phyloP scores from a whole-genome alignment of 1,140 invertebrate species.

The Euura saliciscinereae region DNA sequence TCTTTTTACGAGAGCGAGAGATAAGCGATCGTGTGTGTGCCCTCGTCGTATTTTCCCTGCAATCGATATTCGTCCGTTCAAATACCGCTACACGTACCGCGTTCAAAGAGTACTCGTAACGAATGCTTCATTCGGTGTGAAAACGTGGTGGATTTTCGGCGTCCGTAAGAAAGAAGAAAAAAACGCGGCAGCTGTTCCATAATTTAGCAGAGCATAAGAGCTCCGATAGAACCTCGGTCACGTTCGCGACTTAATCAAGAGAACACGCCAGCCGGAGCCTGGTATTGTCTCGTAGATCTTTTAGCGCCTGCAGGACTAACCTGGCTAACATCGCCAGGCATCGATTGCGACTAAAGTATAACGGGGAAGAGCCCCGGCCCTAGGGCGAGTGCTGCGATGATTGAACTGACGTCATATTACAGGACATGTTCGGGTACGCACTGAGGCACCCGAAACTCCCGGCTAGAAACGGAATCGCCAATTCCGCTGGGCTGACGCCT shows the following conservation, averaged over 20 bases:
- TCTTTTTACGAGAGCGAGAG: no score
- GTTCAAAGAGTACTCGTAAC: background rate
- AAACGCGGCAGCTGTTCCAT: background rate
- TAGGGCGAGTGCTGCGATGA: background rate
- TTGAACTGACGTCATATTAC: slow-evolving; percentile 29
- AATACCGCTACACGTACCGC: no score
- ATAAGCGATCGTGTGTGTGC: no score
- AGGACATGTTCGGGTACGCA: slow-evolving; percentile 99
- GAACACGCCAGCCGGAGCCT: background rate
- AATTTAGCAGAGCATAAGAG: background rate
- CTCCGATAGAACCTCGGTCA: background rate
- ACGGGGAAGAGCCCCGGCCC: background rate
- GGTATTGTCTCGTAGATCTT: slow-evolving; percentile 1
- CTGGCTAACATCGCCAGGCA: no score
- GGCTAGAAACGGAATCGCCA: slow-evolving; percentile 88
- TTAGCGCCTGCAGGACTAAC: background rate
- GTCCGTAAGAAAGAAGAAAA: background rate
- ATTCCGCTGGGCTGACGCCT: slow-evolving; percentile 90
- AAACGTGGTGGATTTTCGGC: background rate
- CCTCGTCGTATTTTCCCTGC: no score
- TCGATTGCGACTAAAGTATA: no score
- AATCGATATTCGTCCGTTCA: no score
- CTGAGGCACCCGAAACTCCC: slow-evolving; percentile 91
- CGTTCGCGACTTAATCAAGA: slow-evolving; percentile 2
- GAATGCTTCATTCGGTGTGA: background rate